These are phyloP conservation scores for Myiopsitta monachus DNA, from an alignment of 2,113 vertebrate genomes.

Conservation along the genomic window DNA sequence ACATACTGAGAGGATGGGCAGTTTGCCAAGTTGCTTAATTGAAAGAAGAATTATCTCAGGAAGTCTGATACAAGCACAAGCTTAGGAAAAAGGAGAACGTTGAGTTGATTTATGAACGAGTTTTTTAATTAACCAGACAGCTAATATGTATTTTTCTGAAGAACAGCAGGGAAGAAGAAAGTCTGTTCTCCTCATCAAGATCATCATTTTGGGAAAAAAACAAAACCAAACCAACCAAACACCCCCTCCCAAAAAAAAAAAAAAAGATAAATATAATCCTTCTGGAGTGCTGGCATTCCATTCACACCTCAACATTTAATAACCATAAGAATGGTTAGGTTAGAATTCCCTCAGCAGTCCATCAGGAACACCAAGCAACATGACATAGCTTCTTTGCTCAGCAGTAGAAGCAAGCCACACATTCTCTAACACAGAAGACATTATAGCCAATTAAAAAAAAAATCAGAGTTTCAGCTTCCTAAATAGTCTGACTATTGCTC, in stretches of 20 bases:
- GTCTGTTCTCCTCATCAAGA: not conserved
- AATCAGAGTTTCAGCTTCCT: not conserved
- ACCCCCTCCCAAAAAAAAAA: not conserved
- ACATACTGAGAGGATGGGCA: constrained; percentile 37
- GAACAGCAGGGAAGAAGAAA: constrained; percentile 8
- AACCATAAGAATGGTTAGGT: not conserved
- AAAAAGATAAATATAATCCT: not conserved
- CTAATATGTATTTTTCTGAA: not conserved
- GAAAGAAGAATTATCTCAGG: constrained; percentile 64
- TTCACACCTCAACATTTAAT: not conserved
- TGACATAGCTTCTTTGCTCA: not conserved
- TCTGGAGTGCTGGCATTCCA: not conserved
- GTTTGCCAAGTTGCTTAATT: constrained; percentile 49
- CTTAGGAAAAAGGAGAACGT: not conserved
- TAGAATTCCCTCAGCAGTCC: not conserved
- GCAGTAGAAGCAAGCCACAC: not conserved
- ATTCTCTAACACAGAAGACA: not conserved
- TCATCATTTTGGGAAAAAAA: not conserved
- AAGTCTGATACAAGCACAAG: not conserved
- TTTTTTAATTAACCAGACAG: constrained; percentile 43
- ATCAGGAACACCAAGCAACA: not conserved
- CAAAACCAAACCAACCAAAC: not conserved
- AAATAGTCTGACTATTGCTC: not conserved
- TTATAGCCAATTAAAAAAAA: not conserved
- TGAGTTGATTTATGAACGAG: constrained; percentile 43